Conservation (phyloP, 2,113 vertebrate species). For the Phaethon lepturus region DNA sequence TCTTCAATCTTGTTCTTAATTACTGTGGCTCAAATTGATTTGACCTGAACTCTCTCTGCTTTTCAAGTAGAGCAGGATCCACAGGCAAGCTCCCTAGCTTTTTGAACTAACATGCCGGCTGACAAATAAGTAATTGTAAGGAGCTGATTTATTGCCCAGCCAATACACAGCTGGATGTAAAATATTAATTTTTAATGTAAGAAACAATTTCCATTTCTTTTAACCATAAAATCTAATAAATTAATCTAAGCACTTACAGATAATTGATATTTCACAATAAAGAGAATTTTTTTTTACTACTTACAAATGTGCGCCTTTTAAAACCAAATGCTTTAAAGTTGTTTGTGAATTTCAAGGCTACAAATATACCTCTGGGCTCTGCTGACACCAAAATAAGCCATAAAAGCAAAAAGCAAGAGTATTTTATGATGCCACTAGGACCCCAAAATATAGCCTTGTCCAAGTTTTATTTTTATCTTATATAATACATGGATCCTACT, state of each 20-base stretch:
- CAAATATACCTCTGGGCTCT: slow-evolving; percentile 4
- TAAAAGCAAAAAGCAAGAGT: slow-evolving; percentile 39
- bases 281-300: background rate
- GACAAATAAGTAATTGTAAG: slow-evolving; percentile 75
- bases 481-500: background rate
- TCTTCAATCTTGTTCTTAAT: slow-evolving; percentile 74
- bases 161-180: slow-evolving; percentile 64
- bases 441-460: slow-evolving; percentile 41
- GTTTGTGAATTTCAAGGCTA: slow-evolving; percentile 44
- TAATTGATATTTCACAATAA: slow-evolving; percentile 54
- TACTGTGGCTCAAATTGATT: slow-evolving; percentile 71
- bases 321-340: slow-evolving; percentile 34
- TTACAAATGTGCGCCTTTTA: background rate
- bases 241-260: slow-evolving; percentile 56
- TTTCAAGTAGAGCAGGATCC: slow-evolving; percentile 62
- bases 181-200: slow-evolving; percentile 75
- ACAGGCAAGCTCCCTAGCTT: slow-evolving; percentile 60
- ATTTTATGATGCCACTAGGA: slow-evolving; percentile 40
- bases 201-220: slow-evolving; percentile 70
- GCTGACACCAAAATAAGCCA: slow-evolving; percentile 49
- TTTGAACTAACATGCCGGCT: slow-evolving; percentile 72
- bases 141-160: slow-evolving; percentile 63
- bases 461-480: slow-evolving; percentile 48
- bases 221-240: slow-evolving; percentile 63
- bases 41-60: slow-evolving; percentile 65